Evolutionary conservation across 2,113 vertebrate species (phyloP).

Genomic region (Spea bombifrons): DNA sequence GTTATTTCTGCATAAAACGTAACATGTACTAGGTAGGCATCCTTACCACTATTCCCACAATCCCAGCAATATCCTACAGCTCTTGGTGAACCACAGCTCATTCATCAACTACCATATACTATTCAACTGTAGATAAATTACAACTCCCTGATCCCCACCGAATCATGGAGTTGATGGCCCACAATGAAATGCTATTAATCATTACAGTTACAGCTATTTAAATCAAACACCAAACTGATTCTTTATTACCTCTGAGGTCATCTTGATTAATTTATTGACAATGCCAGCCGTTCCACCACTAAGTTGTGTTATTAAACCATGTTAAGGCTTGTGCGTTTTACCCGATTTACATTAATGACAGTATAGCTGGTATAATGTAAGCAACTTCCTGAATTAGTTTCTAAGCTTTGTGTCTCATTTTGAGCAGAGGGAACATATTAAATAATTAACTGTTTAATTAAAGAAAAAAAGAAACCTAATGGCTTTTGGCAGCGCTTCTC

Average conservation of each 20-base stretch:
- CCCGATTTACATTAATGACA: no score
- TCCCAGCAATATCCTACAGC: no score
- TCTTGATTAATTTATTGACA: not conserved
- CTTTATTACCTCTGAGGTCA: not conserved
- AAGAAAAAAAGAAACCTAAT: not conserved
- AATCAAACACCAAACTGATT: not conserved
- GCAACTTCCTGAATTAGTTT: not conserved
- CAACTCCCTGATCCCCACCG: no score
- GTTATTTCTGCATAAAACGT: no score
- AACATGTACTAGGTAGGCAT: no score
- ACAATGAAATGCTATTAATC: not conserved
- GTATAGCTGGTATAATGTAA: no score
- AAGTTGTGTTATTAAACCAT: not conserved
- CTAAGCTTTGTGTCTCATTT: not conserved
- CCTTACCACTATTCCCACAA: no score
- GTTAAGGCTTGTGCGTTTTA: not conserved
- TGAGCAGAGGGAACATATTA: not conserved
- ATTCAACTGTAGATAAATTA: no score
- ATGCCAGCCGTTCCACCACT: not conserved
- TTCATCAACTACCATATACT: no score
- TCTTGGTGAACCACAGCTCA: no score
- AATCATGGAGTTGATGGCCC: no score
- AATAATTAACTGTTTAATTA: not conserved
- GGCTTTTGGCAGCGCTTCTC: not conserved
- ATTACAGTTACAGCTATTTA: not conserved